Percentiles rank a stretch among this genome's conserved stretches.
phyloP scores from a whole-genome alignment of 1,140 invertebrate species.

The Temnothorax nylanderi region DNA sequence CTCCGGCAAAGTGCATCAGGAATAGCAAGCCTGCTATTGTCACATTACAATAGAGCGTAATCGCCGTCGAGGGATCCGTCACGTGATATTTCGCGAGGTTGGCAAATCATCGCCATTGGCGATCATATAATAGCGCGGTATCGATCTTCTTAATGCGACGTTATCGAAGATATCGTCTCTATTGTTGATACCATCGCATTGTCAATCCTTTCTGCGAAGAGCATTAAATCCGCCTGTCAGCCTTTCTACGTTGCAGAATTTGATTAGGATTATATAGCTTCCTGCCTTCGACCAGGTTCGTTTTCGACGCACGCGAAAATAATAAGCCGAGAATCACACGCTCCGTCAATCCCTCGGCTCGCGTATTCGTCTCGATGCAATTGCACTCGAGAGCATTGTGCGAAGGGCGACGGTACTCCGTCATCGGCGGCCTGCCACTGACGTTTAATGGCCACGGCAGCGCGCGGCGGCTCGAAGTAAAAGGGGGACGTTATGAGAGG shows the following conservation, averaged over 20 bases:
- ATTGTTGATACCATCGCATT: background rate
- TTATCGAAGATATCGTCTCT: background rate
- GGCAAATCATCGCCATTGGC: slow-evolving; percentile 24
- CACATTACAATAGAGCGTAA: slow-evolving; percentile 48
- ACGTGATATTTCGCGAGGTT: slow-evolving; percentile 21
- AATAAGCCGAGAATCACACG: slow-evolving; percentile 64
- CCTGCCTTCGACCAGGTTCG: background rate
- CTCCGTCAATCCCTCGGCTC: slow-evolving; percentile 62
- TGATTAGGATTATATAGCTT: background rate
- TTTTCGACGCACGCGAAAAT: slow-evolving; percentile 48
- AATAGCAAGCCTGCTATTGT: slow-evolving; percentile 43
- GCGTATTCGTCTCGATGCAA: slow-evolving; percentile 69
- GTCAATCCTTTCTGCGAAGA: too few species aligned
- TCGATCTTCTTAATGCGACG: slow-evolving; percentile 10
- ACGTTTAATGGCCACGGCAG: slow-evolving; percentile 70
- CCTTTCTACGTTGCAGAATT: background rate
- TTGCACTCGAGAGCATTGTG: slow-evolving; percentile 72
- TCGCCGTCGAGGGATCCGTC: slow-evolving; percentile 25
- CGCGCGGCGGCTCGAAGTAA: slow-evolving; percentile 65
- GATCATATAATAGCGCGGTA: slow-evolving; percentile 11
- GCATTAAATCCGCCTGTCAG: background rate
- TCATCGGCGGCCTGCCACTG: slow-evolving; percentile 69
- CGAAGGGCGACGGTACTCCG: slow-evolving; percentile 63
- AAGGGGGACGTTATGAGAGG: slow-evolving; percentile 57
- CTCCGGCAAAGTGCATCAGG: slow-evolving; percentile 48